Evolutionary conservation across 2,888 invertebrate genomes (phyloP).

Genomic region (Lasioglossum vierecki): DNA sequence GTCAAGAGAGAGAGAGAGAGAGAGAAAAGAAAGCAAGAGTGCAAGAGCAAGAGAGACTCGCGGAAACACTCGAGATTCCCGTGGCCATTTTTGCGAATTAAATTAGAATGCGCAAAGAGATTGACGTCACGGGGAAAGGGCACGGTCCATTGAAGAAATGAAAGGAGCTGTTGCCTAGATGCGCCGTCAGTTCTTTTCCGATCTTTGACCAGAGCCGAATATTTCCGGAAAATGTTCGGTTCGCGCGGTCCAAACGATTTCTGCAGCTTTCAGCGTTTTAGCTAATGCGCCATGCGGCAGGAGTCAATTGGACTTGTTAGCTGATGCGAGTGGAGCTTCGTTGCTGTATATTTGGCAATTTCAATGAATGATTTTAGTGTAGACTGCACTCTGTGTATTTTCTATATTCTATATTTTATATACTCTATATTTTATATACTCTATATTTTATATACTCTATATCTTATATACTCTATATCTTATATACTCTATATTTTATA

Average conservation of each 20-base stretch:
- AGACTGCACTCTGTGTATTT: too few relatives aligned
- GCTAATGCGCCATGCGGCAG: neutral
- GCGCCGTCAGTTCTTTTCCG: conserved; percentile 7
- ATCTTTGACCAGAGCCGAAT: conserved; percentile 16
- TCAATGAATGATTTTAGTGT: too few relatives aligned
- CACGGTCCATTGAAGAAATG: conserved; percentile 48
- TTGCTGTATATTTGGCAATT: too few relatives aligned
- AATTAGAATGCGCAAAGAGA: conserved; percentile 41
- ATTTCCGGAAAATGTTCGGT: neutral
- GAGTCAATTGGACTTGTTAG: neutral
- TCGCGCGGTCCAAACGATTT: neutral
- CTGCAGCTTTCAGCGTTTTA: neutral
- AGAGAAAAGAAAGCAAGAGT: neutral
- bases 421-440: too few relatives aligned
- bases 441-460: too few relatives aligned
- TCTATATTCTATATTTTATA: too few relatives aligned
- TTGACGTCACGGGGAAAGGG: conserved; percentile 41
- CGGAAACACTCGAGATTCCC: conserved; percentile 30
- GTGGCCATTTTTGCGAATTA: conserved; percentile 50
- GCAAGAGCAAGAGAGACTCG: neutral
- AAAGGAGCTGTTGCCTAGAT: conserved; percentile 32
- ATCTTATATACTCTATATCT: too few relatives aligned
- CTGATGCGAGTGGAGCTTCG: neutral
- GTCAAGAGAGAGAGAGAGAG: neutral
- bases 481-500: too few relatives aligned